phyloP scores from a whole-genome alignment of 2,113 vertebrate species.

The Xyrauchen texanus region DNA sequence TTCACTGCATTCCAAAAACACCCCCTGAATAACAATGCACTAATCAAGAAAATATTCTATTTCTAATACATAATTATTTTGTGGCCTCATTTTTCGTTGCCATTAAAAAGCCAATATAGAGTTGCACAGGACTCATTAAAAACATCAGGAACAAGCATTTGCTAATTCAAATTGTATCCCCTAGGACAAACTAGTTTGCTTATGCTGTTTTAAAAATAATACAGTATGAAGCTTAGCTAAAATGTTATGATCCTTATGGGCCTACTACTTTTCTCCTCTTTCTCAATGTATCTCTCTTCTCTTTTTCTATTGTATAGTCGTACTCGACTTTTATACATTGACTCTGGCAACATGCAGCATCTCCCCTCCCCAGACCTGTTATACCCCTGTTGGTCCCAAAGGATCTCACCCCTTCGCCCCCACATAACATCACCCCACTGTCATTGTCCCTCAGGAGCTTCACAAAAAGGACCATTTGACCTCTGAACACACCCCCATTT shows the following conservation, averaged over 20 bases:
- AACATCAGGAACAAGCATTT: constrained; percentile 45
- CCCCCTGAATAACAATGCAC: constrained; percentile 14
- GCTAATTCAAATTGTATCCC: constrained; percentile 19
- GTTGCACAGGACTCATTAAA: constrained; percentile 45
- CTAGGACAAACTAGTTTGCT: constrained; percentile 22
- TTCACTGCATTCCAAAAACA: constrained; percentile 20
- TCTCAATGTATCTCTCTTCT: not conserved
- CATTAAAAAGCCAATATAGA: constrained; percentile 29
- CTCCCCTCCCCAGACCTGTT: not conserved
- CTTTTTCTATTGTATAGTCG: not conserved
- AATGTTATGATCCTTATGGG: not conserved
- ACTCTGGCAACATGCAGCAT: constrained; percentile 22
- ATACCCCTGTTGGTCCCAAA: constrained; percentile 12
- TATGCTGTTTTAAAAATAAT: constrained; percentile 22
- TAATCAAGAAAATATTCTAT: constrained; percentile 39
- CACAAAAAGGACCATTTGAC: constrained; percentile 54
- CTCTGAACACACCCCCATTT: constrained; percentile 45
- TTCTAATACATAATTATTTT: constrained; percentile 41
- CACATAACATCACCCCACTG: constrained; percentile 45
- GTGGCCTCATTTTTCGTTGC: constrained; percentile 37
- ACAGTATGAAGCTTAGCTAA: not conserved
- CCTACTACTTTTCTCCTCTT: not conserved
- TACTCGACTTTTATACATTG: not conserved
- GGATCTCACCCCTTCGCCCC: constrained; percentile 33
- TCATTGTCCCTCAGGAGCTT: constrained; percentile 45